Base-by-base conservation (phyloP, 2,113 vertebrate genomes). In the Coturnix japonica region DNA sequence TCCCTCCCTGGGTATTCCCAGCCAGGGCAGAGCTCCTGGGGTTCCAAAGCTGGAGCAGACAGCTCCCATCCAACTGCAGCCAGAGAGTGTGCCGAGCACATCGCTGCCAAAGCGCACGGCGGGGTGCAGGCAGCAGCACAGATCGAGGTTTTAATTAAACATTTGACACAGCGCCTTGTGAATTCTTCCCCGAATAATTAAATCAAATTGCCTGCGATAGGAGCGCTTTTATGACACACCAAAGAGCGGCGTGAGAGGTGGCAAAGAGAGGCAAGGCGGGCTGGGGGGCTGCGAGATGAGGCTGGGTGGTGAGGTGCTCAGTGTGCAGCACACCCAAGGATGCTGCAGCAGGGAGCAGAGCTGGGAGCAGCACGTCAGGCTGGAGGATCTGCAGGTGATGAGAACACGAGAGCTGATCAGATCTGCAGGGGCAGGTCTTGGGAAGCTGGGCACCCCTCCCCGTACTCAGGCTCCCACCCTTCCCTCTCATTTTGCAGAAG, bases 391-490 rank as follows among this genome's bases (percentile, higher is more conserved):
- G 37, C 15, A 59, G 20, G 14, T 30, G 72, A 54, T 72, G 75
- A 9, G 63, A 70, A 77, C 60, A 70, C 31, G 72, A 61, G 1
- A 7, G 28, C 25, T 59, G 93, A 96, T 91, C 83, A 67, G 88
- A 81, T 95, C 43, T 83, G 80, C 76, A 95, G 87, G 69, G 46
- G 76, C 73, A 88, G 81, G 88, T 77, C 93, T 81, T 84, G 90
- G 88, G 83, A 95, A 93, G 73, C 63, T 46, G 13, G 66, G 74
- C 11, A 28, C 56, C 12, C 85, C 75, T 75, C 78, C 81, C 77
- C 41, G 10, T 19, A 43, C 3, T 14, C 91, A 44, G 30, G 84
- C 78, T 8, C 75, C 94, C 4, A 11, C 94, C 93, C 93, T 89
- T 86, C 93, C 84, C 90, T 56, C 86, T 64, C 91, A 53, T 81